These are phyloP conservation scores for Drosophila bifasciata DNA, from an alignment of 1,140 invertebrate species.

Conservation along the genomic window DNA sequence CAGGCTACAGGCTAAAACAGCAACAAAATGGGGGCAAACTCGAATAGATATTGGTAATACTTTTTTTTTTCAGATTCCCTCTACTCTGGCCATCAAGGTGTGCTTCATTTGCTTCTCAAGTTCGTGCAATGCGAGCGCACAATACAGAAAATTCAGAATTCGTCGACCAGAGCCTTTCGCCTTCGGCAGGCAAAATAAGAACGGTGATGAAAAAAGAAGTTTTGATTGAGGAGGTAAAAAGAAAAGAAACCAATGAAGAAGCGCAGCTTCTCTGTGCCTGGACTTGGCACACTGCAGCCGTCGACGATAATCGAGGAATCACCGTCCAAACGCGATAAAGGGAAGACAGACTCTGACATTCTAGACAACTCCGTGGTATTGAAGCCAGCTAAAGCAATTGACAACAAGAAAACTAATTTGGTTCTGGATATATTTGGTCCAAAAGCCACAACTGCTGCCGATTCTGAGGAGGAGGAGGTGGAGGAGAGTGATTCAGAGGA, in stretches of 20 bases:
- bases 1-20: conserved; percentile 1
- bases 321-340: too few relatives aligned
- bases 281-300: background rate
- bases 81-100: conserved; percentile 25
- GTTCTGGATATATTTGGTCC: conserved; percentile 45
- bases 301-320: background rate
- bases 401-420: conserved; percentile 12
- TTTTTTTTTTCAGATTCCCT: conserved; percentile 30
- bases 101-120: conserved; percentile 46
- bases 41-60: background rate
- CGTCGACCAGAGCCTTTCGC: background rate
- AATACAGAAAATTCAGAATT: conserved; percentile 23
- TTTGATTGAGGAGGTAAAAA: background rate
- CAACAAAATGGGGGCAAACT: too few relatives aligned
- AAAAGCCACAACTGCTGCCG: background rate
- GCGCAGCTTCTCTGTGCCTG: background rate
- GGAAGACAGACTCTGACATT: conserved; percentile 4
- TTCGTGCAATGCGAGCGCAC: conserved; percentile 19
- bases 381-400: conserved; percentile 28
- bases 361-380: conserved; percentile 43
- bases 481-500: background rate
- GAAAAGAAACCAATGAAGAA: background rate
- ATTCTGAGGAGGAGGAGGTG: conserved; percentile 14
- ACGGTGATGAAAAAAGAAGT: background rate
- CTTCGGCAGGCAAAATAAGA: background rate